Conservation (phyloP, 2,797 vertebrate genomes). For the Typhlichthys eigenmanni region DNA sequence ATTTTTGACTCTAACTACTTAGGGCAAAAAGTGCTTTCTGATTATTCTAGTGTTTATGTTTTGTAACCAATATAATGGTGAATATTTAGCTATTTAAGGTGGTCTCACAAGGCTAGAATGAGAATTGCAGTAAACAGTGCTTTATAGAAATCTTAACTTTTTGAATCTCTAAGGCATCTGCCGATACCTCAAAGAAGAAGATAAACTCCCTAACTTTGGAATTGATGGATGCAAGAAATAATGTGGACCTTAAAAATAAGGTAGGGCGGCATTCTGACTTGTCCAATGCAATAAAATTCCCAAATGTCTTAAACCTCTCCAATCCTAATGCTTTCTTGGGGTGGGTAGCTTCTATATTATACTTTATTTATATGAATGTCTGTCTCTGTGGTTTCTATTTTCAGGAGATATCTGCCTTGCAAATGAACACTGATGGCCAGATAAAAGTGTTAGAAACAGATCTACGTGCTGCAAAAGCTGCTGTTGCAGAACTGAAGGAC, state of each 20-base stretch:
- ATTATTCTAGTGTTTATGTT: no score
- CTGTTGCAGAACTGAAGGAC: slow-evolving; percentile 64
- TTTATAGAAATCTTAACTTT: neutral
- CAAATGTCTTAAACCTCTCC: neutral
- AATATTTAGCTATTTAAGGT: no score
- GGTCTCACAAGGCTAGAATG: no score
- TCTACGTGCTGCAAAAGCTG: slow-evolving; percentile 63
- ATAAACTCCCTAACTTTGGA: slow-evolving; percentile 87
- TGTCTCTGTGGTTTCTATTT: neutral
- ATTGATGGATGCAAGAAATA: slow-evolving; percentile 87
- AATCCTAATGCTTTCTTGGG: neutral
- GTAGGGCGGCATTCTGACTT: slow-evolving; percentile 55
- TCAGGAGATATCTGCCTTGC: slow-evolving; percentile 77
- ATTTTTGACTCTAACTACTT: no score
- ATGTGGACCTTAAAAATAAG: slow-evolving; percentile 85
- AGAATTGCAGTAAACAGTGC: no score
- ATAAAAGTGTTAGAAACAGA: slow-evolving; percentile 71
- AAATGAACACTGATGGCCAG: slow-evolving; percentile 73
- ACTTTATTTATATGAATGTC: neutral
- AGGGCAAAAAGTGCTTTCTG: no score
- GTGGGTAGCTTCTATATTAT: neutral
- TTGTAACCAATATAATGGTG: no score
- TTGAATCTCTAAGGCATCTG: slow-evolving; percentile 79
- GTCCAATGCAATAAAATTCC: neutral
- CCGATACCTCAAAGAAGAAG: slow-evolving; percentile 87